Evolutionary conservation across 2,797 vertebrate species (phyloP), one percentile per base, ranked within the genome.

Genomic region (Clamator glandarius): DNA sequence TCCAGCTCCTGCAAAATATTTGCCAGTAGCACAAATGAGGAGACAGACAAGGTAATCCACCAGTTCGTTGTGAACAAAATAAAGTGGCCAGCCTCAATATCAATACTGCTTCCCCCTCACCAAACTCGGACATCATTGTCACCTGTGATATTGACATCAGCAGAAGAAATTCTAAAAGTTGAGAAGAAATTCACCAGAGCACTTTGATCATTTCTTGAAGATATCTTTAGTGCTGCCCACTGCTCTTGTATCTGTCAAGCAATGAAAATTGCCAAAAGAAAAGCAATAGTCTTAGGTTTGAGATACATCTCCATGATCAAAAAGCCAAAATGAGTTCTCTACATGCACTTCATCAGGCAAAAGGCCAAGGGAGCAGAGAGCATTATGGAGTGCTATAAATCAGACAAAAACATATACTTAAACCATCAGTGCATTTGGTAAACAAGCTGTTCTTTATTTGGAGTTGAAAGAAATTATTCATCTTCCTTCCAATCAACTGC

Each of bases 401-500:
- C 11, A 57, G 12, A 36, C 16, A 58, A 73, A 89, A 88, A 9
- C 13, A 42, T 55, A 86, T 81, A 33, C 8, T 33, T 62, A 67
- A 74, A 35, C 6, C 5, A n/a, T 51, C 15, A 8, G 1, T 57
- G 8, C 20, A 33, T 75, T 84, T 63, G 23, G 18, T 68, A 75
- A 75, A 54, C 23, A 28, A 36, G 26, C 14, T 61, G 25, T n/a
- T 14, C 29, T 90, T 19, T 33, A 72, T 69, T 89, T 82, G 54
- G 41, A 57, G 16, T n/a, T 54, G 6, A 84, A 84, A 64, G 50
- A 82, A 80, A 48, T 8, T 90, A 64, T 54, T 36, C 4, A 26
- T 35, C 39, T 39, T 39, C 39, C 24, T 81, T 81, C 21, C 23
- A 61, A 23, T 52, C 44, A 68, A 26, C 8, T 0, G 0, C 36